phyloP scores from a whole-genome alignment of 2,113 vertebrate species.

The Pollachius pollachius region DNA sequence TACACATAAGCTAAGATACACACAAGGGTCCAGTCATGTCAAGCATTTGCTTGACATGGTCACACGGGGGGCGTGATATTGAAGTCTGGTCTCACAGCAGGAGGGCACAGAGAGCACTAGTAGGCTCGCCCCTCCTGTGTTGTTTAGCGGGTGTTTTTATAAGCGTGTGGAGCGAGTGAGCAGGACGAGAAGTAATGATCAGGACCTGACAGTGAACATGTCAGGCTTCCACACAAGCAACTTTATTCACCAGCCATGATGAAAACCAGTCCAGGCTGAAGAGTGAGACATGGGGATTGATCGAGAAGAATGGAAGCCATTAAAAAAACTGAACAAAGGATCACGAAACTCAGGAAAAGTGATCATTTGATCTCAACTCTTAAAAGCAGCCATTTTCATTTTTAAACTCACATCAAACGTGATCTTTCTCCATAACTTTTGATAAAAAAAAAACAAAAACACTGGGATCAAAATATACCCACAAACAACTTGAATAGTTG shows the following conservation, averaged over 20 bases:
- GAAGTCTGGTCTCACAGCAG: background rate
- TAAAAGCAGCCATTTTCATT: too few species aligned
- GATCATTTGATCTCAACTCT: too few species aligned
- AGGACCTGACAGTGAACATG: slow-evolving; percentile 18
- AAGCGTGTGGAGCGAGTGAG: background rate
- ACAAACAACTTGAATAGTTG: too few species aligned
- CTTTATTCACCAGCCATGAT: slow-evolving; percentile 24
- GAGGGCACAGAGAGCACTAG: slow-evolving; percentile 13
- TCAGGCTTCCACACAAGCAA: slow-evolving; percentile 1
- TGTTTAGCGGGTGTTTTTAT: slow-evolving; percentile 9
- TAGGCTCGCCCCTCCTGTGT: slow-evolving; percentile 1
- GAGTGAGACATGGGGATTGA: slow-evolving; percentile 17
- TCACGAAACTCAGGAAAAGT: too few species aligned
- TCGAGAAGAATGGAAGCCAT: slow-evolving; percentile 8
- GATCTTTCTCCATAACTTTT: background rate
- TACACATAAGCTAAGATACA: background rate
- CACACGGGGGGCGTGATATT: background rate
- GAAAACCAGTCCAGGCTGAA: background rate
- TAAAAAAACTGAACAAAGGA: background rate
- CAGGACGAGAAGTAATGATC: background rate
- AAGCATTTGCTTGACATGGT: background rate
- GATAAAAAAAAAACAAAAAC: background rate
- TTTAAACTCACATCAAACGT: background rate
- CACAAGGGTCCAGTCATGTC: background rate
- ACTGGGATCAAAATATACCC: too few species aligned